Evolutionary conservation across 2,113 vertebrate genomes (phyloP), one percentile per base, ranked within the genome.

Genomic region (Entosphenus tridentatus): DNA sequence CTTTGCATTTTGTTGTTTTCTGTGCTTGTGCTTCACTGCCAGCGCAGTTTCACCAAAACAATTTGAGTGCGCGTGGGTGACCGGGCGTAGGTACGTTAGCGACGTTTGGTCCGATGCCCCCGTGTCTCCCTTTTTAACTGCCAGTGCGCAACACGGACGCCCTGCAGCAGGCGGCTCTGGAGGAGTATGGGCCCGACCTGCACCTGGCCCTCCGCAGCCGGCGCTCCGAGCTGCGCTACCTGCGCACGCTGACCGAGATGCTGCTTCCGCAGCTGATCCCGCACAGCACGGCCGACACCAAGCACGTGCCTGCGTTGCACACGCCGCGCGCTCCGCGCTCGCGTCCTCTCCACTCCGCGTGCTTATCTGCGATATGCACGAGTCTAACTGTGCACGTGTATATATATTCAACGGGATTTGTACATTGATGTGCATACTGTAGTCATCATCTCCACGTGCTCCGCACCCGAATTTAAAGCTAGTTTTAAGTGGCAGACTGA

Each of bases 201-300:
- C 92, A 98, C 62, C 76, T 86, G 70, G 88, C 92, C 57, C 77
- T 95, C 75, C 84, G 82, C 75, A 87, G 83, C 75, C 81, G 89
- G 10, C 82, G 77, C 72, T 84, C 92, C 73, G 93, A 98, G 77
- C 83, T 96, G 72, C 80, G 82, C 1, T 98, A 98, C 77, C 82
- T 98, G 75, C 81, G 87, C 74, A 89, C 82, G 73, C 83, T 98
- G 72, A 89, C 86, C 0, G 86, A 98, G 75, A 81, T 86, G 75
- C 85, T 98, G 68, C 89, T 98, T 70, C 82, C 86, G 18, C 88
- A 81, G 71, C 82, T 96, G 78, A 81, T 95, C 75, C 92, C 92
- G 14, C 89, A 90, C 8, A 95, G 88, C 76, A 84, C 89, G 57
- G 87, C 85, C n/a, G 87, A 91, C 69, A 95, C 89, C 87, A 88